Base-by-base conservation (phyloP, 2,888 invertebrate species). In the Epicampocera succincta region DNA sequence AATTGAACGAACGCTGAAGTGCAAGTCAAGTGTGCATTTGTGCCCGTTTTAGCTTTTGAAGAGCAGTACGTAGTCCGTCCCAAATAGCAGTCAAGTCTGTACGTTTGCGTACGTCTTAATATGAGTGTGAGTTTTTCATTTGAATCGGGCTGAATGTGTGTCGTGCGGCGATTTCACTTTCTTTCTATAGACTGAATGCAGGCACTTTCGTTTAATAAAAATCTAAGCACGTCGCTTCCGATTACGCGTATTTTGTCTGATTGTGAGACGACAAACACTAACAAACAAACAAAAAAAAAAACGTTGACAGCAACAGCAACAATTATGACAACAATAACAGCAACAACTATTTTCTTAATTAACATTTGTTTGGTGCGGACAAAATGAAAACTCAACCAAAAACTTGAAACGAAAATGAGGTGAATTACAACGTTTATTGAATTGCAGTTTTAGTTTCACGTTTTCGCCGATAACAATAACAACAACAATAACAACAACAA, bases 191-290 rank as follows among this genome's bases (percentile, higher is more conserved):
- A 48, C 52, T 58, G 44, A 33, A 1, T 46, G 63, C 42, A 60
- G 25, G 52, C 52, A 66, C 78, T 74, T 82, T 82, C 78, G 74
- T 78, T 78, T 78, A 82, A 78, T 82, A 75, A 78, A 82, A 82
- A 82, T 72, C 74, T 78, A 75, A 82, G 78, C 82, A 82, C 82
- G 78, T 82, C 71, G 82, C 82, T 82, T 82, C 82, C 82, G 82
- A 82, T 82, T 82, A 82, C 82, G 74, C 71, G 71, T 78, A 75
- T 78, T 78, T 75, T 73, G 56, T 79, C 40, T 65, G 38, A 68
- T 71, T 75, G 29, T 60, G 19, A 48, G 63, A 38, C 60, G 40
- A 48, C 54, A 61, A 60, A 56, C 54, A 60, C 17, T 38, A 50
- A n/a, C 48, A 42, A 29, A 4, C 6, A 29, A 29, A 56, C 44